Evolutionary conservation across 1,140 invertebrate species (phyloP).

Genomic region (Orius insidiosus): DNA sequence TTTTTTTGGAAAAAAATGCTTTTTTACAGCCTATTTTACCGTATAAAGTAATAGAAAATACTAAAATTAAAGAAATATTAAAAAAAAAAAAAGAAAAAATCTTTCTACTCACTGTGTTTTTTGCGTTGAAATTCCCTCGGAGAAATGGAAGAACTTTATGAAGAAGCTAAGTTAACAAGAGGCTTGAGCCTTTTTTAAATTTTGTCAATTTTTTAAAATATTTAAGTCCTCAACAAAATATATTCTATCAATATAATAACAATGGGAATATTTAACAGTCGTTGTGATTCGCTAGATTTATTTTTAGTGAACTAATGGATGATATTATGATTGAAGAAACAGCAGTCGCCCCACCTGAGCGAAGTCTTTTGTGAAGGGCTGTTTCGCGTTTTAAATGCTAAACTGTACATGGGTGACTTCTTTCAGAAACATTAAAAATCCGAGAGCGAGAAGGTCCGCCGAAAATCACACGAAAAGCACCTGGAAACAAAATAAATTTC

Average conservation of each 20-base stretch:
- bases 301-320: background rate
- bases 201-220: background rate
- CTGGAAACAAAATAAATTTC: too few relatives aligned
- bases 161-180: background rate
- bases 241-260: constrained; percentile 6
- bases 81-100: background rate
- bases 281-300: constrained; percentile 2
- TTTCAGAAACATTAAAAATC: constrained; percentile 6
- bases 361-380: constrained; percentile 89
- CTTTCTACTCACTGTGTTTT: background rate
- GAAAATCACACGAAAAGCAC: background rate
- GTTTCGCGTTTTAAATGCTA: constrained; percentile 85
- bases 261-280: background rate
- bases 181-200: background rate
- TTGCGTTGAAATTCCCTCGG: background rate
- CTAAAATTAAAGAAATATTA: too few relatives aligned
- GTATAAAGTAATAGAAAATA: too few relatives aligned
- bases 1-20: too few relatives aligned
- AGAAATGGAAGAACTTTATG: background rate
- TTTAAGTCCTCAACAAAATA: constrained; percentile 6
- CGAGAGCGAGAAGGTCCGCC: background rate
- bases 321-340: constrained; percentile 24
- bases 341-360: constrained; percentile 84
- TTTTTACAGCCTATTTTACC: too few relatives aligned
- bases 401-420: constrained; percentile 66